Evolutionary conservation across 2,797 vertebrate species (phyloP).

Genomic region (Etheostoma nigrum): DNA sequence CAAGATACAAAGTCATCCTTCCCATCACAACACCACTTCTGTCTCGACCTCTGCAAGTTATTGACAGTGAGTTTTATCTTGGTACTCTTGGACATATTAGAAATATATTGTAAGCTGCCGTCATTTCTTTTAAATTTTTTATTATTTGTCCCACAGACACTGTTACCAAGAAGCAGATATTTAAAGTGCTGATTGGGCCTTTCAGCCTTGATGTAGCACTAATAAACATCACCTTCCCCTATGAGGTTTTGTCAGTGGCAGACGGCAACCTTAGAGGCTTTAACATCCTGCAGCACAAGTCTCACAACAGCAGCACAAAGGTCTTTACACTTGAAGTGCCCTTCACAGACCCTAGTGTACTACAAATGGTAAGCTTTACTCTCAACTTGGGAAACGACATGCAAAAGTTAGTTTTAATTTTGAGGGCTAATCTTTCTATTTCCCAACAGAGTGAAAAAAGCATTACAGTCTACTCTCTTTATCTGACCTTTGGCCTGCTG

Average conservation of each 20-base stretch:
- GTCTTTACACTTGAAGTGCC: conserved; percentile 73
- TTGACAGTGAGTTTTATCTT: conserved; percentile 66
- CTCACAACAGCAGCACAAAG: conserved; percentile 62
- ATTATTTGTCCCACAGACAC: conserved; percentile 59
- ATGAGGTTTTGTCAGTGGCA: conserved; percentile 60
- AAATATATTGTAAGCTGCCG: not conserved
- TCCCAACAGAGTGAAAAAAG: conserved; percentile 49
- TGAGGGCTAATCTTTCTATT: not conserved
- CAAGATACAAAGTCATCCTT: conserved; percentile 79
- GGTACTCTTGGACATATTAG: fast-evolving
- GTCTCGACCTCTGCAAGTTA: conserved; percentile 41
- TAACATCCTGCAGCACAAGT: conserved; percentile 65
- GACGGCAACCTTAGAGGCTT: conserved; percentile 69
- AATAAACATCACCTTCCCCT: conserved; percentile 67
- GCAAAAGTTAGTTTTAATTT: not conserved
- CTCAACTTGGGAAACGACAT: not conserved
- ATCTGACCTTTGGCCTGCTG: conserved; percentile 69
- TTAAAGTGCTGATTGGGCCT: conserved; percentile 72
- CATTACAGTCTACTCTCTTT: conserved; percentile 34
- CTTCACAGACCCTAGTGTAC: conserved; percentile 69
- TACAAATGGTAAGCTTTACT: conserved; percentile 51
- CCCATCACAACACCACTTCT: conserved; percentile 66
- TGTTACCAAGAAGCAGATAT: conserved; percentile 53
- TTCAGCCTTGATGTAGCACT: conserved; percentile 72
- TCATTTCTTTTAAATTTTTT: too few relatives aligned